Base-by-base conservation (phyloP, 2,113 vertebrate species). In the Nothocercus julius region DNA sequence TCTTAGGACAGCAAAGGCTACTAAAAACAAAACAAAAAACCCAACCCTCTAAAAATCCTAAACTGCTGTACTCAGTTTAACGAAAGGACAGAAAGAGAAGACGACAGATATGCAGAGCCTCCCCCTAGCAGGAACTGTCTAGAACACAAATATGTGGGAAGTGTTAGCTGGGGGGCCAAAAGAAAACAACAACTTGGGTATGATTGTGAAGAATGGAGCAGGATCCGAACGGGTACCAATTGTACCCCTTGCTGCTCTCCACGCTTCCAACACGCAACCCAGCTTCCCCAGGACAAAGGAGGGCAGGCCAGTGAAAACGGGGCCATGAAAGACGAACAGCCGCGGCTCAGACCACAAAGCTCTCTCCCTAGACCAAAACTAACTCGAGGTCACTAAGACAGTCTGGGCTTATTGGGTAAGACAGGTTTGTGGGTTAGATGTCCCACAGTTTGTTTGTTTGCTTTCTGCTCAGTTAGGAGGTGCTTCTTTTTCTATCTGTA, bases 181-280 rank as follows among this genome's bases (percentile, higher is more conserved):
- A 67, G 82, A 75, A 0, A 0, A 11, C 30, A 75, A 6, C 7
- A 13, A 1, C 16, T 75, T 49, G 13, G 27, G 28, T 61, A 13
- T 8, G 24, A 69, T 11, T 0, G 0, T 13, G 18, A 91, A 58
- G 22, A 54, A 0, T 2, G 4, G 13, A 6, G 11, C 24, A 73
- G 76, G n/a, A 34, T 14, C 14, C 30, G 67, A 87, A 70, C 27
- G 58, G 0, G 0, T 11, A 47, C 17, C 27, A 66, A 5, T 56
- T 34, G 21, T 56, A 49, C 7, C 6, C 36, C 3, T 9, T 45
- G 49, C 21, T 69, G 25, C 8, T 68, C 32, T 36, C n/a, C 16
- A 21, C 16, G 13, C 24, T 30, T 61, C 28, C 34, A 30, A 38
- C 14, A n/a, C 4, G 5, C 28, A 58, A 30, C 9, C 9, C 18